Evolutionary conservation across 2,797 vertebrate species (phyloP), one percentile per base, ranked within the genome.

Genomic region (Xenentodon cancila): DNA sequence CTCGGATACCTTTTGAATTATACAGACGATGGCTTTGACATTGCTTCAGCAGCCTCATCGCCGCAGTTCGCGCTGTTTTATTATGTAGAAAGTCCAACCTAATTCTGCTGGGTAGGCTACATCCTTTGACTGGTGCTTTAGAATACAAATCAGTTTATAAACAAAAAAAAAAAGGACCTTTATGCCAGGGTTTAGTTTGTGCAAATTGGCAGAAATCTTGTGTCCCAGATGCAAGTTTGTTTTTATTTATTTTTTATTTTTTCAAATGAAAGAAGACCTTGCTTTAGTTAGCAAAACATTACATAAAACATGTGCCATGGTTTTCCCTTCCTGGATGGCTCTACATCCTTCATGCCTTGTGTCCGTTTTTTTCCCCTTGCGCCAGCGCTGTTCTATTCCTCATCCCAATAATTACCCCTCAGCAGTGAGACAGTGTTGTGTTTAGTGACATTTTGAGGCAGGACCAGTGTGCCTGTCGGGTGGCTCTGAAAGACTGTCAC

Each of bases 321-420:
- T 44, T 30, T 55, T 46, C 32, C 30, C 56, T 58, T 40, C 32
- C 48, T 20, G 8, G 20, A 61, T 21, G 22, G 17, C 37, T 65
- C 8, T 3, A 53, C 76, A 59, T 54, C 44, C 27, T 55, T 42
- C 1, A 0, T 58, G 59, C 61, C 47, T 8, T 8, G 3, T 69
- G 71, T 77, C 82, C 81, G 46, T 65, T 21, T 74, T 27, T 48
- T 20, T 49, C 47, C 49, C n/a, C 46, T 50, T 46, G 8, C 48
- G 16, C 7, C 45, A 25, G 19, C 57, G 62, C 62, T 49, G 15
- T 77, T 60, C 53, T 20, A 3, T 75, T 68, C 61, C 73, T 53
- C 70, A 54, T 74, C 65, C 75, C 70, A 46, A 68, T 86, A 88
- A 88, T 88, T 84, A 82, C 53, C 84, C 74, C 67, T 78, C 84